Percentiles rank a stretch among this genome's conserved stretches.
Conservation (phyloP, 64 coral and sea anemone species). For the Montipora capricornis region DNA sequence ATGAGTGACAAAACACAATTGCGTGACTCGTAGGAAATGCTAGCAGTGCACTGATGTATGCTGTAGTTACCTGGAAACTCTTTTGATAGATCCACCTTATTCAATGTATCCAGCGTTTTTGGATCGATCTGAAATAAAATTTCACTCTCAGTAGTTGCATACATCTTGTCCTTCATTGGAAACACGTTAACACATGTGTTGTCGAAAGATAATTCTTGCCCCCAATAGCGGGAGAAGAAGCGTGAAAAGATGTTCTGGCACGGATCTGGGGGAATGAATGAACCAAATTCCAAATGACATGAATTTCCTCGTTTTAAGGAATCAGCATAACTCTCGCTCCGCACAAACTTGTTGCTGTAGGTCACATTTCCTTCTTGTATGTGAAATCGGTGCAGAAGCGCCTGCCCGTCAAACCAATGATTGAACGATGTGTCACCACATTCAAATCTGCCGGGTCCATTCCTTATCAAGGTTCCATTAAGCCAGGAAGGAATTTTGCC, state of each 20-base stretch:
- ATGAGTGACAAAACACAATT: too few relatives aligned
- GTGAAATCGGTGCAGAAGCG: conserved; percentile 81
- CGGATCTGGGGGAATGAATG: conserved; percentile 70
- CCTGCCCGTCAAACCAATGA: conserved; percentile 91
- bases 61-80: conserved; percentile 74
- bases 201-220: conserved; percentile 22
- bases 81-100: conserved; percentile 39
- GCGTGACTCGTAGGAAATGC: too few relatives aligned
- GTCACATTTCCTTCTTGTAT: conserved; percentile 76
- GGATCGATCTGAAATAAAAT: conserved; percentile 84
- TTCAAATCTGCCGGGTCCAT: conserved; percentile 91
- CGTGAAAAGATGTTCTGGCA: conserved; percentile 94
- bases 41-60: too few relatives aligned
- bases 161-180: conserved; percentile 78
- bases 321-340: conserved; percentile 68
- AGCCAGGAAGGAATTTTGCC: conserved; percentile 86
- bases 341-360: conserved; percentile 90
- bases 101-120: conserved; percentile 75
- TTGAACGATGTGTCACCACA: conserved; percentile 74
- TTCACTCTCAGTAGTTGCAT: conserved; percentile 71
- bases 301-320: conserved; percentile 31
- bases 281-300: conserved; percentile 71
- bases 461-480: conserved; percentile 80
- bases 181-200: conserved; percentile 73
- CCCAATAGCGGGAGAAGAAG: conserved; percentile 75